Base-by-base conservation (phyloP, 2,888 invertebrate genomes). In the Philaethria dido region DNA sequence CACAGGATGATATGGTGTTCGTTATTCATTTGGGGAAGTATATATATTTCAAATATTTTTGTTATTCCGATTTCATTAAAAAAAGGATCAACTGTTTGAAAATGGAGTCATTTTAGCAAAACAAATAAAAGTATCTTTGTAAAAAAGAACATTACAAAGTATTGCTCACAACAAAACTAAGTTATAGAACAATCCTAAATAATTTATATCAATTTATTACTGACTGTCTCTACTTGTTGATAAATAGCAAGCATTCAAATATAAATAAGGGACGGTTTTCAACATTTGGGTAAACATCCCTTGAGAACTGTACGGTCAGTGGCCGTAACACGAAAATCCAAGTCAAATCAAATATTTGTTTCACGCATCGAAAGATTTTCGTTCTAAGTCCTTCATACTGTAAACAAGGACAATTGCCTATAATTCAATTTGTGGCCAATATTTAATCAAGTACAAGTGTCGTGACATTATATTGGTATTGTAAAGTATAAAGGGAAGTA, bases 281-380 rank as follows among this genome's bases (percentile, higher is more conserved):
- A 18, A 55, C 13, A 45, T 47, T 47, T 22, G 33, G 20, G 36
- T 16, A 22, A 54, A 55, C 52, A 22, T 64, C 45, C 22, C 64
- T 47, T 6, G 54, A 25, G 55, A 36, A 22, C 16, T 29, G 13
- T 44, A 18, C 16, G 20, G 25, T 61, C 52, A 59, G 29, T 52
- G 20, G 16, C 50, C 44, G 45, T 55, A 33, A 48, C 55, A 16
- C 20, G 48, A 22, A 44, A 18, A n/a, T 13, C 48, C 14, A 29
- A 44, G 14, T 25, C 14, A 48, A 59, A 45, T 57, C 36, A 36
- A 45, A 64, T 47, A 64, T 64, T 62, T 57, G 55, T 57, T 64
- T 64, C 33, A 48, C 47, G 36, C 55, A 33, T 57, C 57, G 22
- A 36, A 64, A 11, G 47, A 47, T 57, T 47, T 45, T 9, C 25